Base-by-base conservation (phyloP, 2,888 invertebrate species). In the Aphidius colemani region DNA sequence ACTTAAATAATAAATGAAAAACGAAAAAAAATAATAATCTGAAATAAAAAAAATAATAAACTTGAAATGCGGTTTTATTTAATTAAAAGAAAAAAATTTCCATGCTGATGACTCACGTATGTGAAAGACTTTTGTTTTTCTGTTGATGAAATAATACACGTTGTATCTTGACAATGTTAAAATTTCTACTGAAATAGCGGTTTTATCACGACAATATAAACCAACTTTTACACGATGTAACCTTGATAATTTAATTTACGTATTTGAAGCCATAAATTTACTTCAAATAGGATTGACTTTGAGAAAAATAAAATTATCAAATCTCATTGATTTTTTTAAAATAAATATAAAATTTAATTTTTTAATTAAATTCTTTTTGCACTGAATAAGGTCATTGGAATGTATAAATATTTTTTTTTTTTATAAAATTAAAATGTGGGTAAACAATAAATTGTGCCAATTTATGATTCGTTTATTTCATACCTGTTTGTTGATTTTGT, bases 401-500 rank as follows among this genome's bases (percentile, higher is more conserved):
- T 1, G 2, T 18, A 18, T 18, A 2, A 13, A 13, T 1, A 18
- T 18, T 2, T 18, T 2, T 18, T 18, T 18, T 18, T 18, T 18
- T 18, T 18, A 18, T 18, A 18, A 18, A 18, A 18, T 18, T 18
- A 18, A 18, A 18, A 18, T 18, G 13, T 1, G 13, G 1, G 13
- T 18, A 18, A 18, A 18, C 2, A 18, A 13, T 30, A 30, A 30
- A 44, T 7, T 57, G 10, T 39, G 39, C 46, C 6, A 30, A 57
- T 45, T n/a, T 41, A 46, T 56, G 30, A 43, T 46, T 53, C 11
- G n/a, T 6, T 11, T 64, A 53, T 66, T 61, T 64, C 74, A 65
- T 80, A 81, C 81, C 81, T 79, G 76, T 73, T 68, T 79, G 76
- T 67, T 80, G 77, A 67, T 78, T 78, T 68, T 78, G 75, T 61